These are phyloP conservation scores for Drosophila nebulosa DNA, from an alignment of 1,140 invertebrate species.

Conservation along the genomic window DNA sequence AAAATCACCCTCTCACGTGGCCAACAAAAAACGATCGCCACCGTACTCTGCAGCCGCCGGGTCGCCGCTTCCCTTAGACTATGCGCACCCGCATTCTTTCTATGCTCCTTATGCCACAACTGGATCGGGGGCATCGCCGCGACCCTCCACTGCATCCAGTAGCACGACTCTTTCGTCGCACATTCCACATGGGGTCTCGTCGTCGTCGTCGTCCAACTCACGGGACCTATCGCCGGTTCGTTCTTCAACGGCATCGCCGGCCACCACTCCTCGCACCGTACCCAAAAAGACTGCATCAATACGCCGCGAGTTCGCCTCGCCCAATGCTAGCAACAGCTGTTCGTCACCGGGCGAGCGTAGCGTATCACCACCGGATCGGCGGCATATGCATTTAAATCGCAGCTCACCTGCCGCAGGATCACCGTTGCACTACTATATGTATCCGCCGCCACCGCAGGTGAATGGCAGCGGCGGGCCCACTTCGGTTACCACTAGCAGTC, in stretches of 20 bases:
- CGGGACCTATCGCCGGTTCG: conserved; percentile 61
- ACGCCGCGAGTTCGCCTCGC: conserved; percentile 79
- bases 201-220: conserved; percentile 23
- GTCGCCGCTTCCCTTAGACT: conserved; percentile 65
- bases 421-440: conserved; percentile 75
- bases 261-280: conserved; percentile 71
- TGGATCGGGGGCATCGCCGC: not conserved
- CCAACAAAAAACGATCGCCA: conserved; percentile 69
- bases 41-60: conserved; percentile 57
- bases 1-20: conserved; percentile 68
- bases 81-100: conserved; percentile 52
- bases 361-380: conserved; percentile 56
- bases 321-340: conserved; percentile 63
- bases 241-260: conserved; percentile 59
- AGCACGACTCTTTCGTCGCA: conserved; percentile 23
- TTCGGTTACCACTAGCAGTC: conserved; percentile 23
- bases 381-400: conserved; percentile 57
- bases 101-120: conserved; percentile 62
- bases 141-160: not conserved
- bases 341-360: conserved; percentile 64
- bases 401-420: conserved; percentile 49
- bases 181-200: conserved; percentile 34
- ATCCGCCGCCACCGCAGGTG: conserved; percentile 54
- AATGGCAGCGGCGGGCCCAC: conserved; percentile 48
- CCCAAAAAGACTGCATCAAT: conserved; percentile 81